A percentile compares a stretch with the other conserved stretches of the same genome.
phyloP scores from a whole-genome alignment of 2,797 vertebrate species.

The Hephaestus fuliginosus region DNA sequence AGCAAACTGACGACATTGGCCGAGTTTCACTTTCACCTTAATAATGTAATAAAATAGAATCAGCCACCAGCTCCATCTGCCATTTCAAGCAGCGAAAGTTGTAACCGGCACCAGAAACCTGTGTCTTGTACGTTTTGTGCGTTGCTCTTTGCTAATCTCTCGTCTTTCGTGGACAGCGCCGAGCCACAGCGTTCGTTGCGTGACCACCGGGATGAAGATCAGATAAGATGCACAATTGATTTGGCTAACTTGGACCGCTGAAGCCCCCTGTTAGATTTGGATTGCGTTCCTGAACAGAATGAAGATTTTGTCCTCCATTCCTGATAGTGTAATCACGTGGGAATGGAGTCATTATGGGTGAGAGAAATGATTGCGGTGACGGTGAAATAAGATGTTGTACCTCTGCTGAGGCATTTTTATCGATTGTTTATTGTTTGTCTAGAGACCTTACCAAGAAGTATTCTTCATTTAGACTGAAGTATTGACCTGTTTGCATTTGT shows the following conservation, averaged over 20 bases:
- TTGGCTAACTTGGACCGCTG: not conserved
- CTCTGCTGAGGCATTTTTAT: not conserved
- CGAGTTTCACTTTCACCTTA: slow-evolving; percentile 11
- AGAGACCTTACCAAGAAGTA: not conserved
- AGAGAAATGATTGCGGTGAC: too few relatives aligned
- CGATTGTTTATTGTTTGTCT: not conserved
- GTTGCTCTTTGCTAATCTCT: not conserved
- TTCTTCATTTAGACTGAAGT: slow-evolving; percentile 18
- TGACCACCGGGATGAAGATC: not conserved
- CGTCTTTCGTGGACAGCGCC: not conserved
- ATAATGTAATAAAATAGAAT: not conserved
- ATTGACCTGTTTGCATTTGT: slow-evolving; percentile 21
- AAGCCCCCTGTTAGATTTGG: not conserved
- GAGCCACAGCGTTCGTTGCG: not conserved
- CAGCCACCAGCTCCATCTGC: not conserved
- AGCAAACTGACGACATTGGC: not conserved
- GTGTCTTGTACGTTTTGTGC: not conserved
- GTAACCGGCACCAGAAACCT: not conserved
- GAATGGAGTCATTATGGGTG: too few relatives aligned
- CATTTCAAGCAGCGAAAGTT: not conserved
- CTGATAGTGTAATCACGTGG: too few relatives aligned
- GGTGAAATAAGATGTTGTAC: not conserved
- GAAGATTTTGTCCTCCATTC: too few relatives aligned
- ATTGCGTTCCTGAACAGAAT: too few relatives aligned
- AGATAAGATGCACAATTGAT: not conserved